phyloP scores from a whole-genome alignment of 2,113 vertebrate species.

The Archocentrus centrarchus region DNA sequence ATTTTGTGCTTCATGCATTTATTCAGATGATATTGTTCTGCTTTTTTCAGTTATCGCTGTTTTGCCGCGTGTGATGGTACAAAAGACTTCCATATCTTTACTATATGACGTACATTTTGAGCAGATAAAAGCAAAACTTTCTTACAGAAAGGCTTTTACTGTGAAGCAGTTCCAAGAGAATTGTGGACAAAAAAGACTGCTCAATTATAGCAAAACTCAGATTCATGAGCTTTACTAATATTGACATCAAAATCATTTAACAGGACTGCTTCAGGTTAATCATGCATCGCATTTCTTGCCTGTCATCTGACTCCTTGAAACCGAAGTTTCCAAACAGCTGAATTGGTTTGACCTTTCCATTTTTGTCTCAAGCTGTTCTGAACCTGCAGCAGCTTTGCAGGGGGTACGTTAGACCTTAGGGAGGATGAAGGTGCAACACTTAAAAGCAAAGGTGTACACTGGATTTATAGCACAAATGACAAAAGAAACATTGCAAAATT shows the following conservation, averaged over 20 bases:
- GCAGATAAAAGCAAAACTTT: not conserved
- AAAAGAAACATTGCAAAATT: not conserved
- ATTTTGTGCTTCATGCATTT: not conserved
- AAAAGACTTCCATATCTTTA: constrained; percentile 1
- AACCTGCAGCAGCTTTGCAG: not conserved
- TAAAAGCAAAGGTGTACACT: not conserved
- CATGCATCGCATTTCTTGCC: not conserved
- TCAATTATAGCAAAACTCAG: not conserved
- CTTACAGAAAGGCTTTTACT: not conserved
- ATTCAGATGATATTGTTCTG: constrained; percentile 2
- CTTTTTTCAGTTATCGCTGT: not conserved
- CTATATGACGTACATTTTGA: not conserved
- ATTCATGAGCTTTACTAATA: not conserved
- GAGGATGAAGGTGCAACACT: not conserved
- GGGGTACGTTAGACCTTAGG: not conserved
- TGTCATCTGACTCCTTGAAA: not conserved
- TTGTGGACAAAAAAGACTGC: not conserved
- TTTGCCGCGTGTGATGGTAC: not conserved
- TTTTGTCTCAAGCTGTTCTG: constrained; percentile 2
- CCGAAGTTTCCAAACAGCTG: not conserved
- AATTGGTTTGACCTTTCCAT: not conserved
- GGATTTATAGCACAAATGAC: not conserved
- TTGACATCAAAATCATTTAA: not conserved
- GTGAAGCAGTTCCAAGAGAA: not conserved
- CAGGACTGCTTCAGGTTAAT: not conserved